Evolutionary conservation across 1,140 invertebrate genomes (phyloP), one percentile per base, ranked within the genome.

Genomic region (Lucilia sericata): DNA sequence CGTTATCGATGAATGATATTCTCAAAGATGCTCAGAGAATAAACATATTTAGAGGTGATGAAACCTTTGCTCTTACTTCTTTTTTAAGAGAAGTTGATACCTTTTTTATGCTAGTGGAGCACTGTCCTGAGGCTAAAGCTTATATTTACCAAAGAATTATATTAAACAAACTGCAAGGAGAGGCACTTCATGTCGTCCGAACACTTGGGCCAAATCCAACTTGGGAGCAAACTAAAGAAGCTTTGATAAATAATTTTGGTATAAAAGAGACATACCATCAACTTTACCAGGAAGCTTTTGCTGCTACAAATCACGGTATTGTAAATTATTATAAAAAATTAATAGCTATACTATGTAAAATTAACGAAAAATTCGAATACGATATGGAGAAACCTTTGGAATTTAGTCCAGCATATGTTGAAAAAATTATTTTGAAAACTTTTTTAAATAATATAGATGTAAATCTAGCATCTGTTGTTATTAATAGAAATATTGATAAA

Each of bases 401-500:
- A 80, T 85, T 85, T 74, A 83, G 82, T 65, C 75, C 84, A 47
- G 60, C 34, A 80, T 83, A 83, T 78, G 76, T 81, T 42, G 84
- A 85, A 83, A 74, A 81, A 81, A 83, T 70, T 80, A 83, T 85
- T 83, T 74, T 85, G 60, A 83, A 80, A 83, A 85, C 82, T 60
- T 85, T 83, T 74, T 74, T 85, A 47, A 85, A 85, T 83, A 85
- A 83, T 83, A 85, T 83, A 55, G 60, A 83, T 70, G 49, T 82
- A 49, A 85, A 49, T 42, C 42, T 42, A 42, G 42, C 42, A 7
- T 42, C 42, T 10, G 83, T 84, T 75, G 76, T 84, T 76, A 19
- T 84, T 65, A 82, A 84, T 82, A 84, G 49, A 82, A 82, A 85
- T 85, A 82, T 83, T 75, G 49, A 84, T 76, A 84, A 85, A 81